These are phyloP conservation scores for Pinctada fucata DNA, from an alignment of 2,888 invertebrate genomes.

Conservation along the genomic window DNA sequence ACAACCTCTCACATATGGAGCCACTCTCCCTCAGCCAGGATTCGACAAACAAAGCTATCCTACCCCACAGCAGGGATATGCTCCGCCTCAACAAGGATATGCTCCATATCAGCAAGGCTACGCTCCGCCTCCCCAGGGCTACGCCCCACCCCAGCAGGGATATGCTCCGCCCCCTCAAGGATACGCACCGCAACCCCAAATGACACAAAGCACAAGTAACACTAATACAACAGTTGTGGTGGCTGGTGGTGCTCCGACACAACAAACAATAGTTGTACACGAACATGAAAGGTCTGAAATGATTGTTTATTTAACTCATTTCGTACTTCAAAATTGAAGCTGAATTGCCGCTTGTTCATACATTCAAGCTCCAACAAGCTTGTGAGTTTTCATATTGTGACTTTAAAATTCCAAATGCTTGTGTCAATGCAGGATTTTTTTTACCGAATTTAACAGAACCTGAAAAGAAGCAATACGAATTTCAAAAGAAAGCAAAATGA, in stretches of 20 bases:
- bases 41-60: neutral
- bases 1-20: slow-evolving; percentile 1
- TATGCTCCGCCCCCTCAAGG: slow-evolving; percentile 18
- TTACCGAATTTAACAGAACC: no score
- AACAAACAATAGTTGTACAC: slow-evolving; percentile 13
- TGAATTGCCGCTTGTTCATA: no score
- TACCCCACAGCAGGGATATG: slow-evolving; percentile 17
- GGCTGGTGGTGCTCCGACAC: slow-evolving; percentile 2
- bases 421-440: no score
- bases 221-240: slow-evolving; percentile 19
- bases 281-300: slow-evolving; percentile 13
- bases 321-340: no score
- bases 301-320: neutral
- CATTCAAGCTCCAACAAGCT: no score
- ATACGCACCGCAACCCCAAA: neutral
- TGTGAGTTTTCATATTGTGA: no score
- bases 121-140: slow-evolving; percentile 3
- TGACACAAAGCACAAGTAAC: neutral
- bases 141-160: neutral
- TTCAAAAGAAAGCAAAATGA: no score
- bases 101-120: slow-evolving; percentile 24
- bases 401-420: no score
- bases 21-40: slow-evolving; percentile 19
- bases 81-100: slow-evolving; percentile 12
- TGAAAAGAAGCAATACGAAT: no score